Evolutionary conservation across 2,797 vertebrate species (phyloP), one percentile per base, ranked within the genome.

Genomic region (Neosilurus mollespiculum): DNA sequence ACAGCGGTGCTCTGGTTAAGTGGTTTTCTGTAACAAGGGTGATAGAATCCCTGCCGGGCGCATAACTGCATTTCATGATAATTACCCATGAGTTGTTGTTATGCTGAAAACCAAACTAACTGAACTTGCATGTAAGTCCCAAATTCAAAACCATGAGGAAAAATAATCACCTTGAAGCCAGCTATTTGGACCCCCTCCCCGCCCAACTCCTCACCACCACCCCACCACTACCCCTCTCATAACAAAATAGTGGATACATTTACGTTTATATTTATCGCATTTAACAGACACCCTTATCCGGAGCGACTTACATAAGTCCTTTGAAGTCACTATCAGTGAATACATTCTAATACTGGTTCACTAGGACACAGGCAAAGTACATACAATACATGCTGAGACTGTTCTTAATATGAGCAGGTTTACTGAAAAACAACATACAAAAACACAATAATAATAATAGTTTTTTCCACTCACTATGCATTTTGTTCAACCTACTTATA

Each of bases 1-100:
- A 75, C 81, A 83, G 67, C n/a, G 34, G 72, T 81, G 59, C 83
- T 62, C 49, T 80, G 37, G 43, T 81, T 83, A 78, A 71, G 59
- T 73, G 81, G 53, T 79, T 72, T 51, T 56, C 56, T 81, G 64
- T 59, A 86, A 72, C 84, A 26, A 49, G 34, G 58, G 75, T 65
- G 56, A 78, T 34, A 20, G 73, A 65, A 71, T 18, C 65, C 75
- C 58, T 65, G 22, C 72, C 37, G 30, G 80, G 75, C 49, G 26
- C 61, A 78, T 85, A 71, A 78, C 49, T 54, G 67, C 58, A 72
- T 82, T 82, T 64, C 59, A 58, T 24, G 80, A 65, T 72, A 85
- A 85, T 82, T 82, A 67, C 58, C 49, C 11, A 49, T 20, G 16
- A 65, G 62, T 30, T 83, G 65, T 66, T 83, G 43, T 84, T 73